Evolutionary conservation across 2,888 invertebrate genomes (phyloP).

Genomic region (Melitaea athalia): DNA sequence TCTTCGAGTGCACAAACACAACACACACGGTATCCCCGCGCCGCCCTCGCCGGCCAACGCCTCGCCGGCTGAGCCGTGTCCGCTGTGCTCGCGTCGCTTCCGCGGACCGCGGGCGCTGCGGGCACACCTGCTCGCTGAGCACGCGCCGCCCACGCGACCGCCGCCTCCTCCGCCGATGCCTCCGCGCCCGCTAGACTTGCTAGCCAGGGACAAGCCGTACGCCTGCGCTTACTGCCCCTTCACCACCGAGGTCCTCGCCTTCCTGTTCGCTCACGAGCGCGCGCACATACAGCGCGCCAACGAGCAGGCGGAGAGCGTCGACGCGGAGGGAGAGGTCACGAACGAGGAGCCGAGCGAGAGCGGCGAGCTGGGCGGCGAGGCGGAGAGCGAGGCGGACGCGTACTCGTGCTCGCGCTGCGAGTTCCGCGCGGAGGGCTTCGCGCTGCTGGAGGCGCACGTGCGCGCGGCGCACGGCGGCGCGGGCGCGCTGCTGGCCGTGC

Average conservation of each 20-base stretch:
- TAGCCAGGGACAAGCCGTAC: conserved; percentile 86
- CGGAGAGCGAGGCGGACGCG: conserved; percentile 58
- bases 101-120: conserved; percentile 94
- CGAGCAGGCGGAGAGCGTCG: conserved; percentile 47
- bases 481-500: conserved; percentile 78
- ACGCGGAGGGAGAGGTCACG: conserved; percentile 47
- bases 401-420: conserved; percentile 78
- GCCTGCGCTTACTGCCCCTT: conserved; percentile 95
- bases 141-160: conserved; percentile 84
- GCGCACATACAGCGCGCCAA: conserved; percentile 84
- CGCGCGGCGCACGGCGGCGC: conserved; percentile 77
- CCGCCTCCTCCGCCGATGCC: conserved; percentile 66
- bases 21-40: conserved; percentile 97
- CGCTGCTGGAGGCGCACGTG: conserved; percentile 75
- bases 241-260: conserved; percentile 93
- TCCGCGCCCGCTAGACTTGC: conserved; percentile 82
- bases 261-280: conserved; percentile 95
- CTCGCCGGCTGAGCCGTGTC: conserved; percentile 83
- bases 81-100: conserved; percentile 93
- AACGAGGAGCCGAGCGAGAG: conserved; percentile 69
- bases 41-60: conserved; percentile 85
- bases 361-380: conserved; percentile 55
- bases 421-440: conserved; percentile 75
- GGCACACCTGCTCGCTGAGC: conserved; percentile 92
- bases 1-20: conserved; percentile 97